These are phyloP conservation scores for Galendromus occidentalis DNA, from an alignment of 1,140 invertebrate genomes.

Conservation along the genomic window DNA sequence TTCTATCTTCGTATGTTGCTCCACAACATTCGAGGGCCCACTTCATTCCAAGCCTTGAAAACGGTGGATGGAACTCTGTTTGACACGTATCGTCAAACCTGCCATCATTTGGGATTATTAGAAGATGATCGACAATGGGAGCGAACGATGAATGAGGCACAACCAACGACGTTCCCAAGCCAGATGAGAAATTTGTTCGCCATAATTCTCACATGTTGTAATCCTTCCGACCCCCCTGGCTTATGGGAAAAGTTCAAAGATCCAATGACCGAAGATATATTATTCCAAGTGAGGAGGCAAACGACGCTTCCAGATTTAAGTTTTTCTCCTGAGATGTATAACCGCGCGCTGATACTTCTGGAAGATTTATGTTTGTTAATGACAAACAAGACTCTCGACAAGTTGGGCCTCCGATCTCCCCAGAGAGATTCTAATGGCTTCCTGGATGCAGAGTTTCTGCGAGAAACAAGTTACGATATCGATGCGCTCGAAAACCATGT, in stretches of 20 bases:
- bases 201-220: constrained; percentile 28
- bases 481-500: constrained; percentile 7
- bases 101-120: constrained; percentile 24
- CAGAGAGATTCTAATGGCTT: neutral
- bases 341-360: constrained; percentile 15
- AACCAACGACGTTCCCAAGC: constrained; percentile 24
- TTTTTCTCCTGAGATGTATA: constrained; percentile 8
- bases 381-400: neutral
- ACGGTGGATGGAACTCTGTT: constrained; percentile 29
- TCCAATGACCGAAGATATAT: constrained; percentile 15
- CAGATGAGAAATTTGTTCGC: constrained; percentile 23
- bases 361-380: constrained; percentile 12
- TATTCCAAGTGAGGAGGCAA: neutral
- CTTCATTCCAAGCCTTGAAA: constrained; percentile 26
- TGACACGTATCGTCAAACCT: constrained; percentile 28
- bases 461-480: constrained; percentile 1
- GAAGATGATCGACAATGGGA: constrained; percentile 27
- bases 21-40: constrained; percentile 28
- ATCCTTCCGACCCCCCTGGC: constrained; percentile 14
- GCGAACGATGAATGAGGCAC: constrained; percentile 25
- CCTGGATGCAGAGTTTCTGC: neutral
- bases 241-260: constrained; percentile 18
- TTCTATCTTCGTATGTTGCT: constrained; percentile 29
- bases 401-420: neutral
- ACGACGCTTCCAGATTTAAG: neutral